A percentile compares a stretch with the other conserved stretches of the same genome.
Conservation (phyloP, 2,113 vertebrate species). For the Pica pica region DNA sequence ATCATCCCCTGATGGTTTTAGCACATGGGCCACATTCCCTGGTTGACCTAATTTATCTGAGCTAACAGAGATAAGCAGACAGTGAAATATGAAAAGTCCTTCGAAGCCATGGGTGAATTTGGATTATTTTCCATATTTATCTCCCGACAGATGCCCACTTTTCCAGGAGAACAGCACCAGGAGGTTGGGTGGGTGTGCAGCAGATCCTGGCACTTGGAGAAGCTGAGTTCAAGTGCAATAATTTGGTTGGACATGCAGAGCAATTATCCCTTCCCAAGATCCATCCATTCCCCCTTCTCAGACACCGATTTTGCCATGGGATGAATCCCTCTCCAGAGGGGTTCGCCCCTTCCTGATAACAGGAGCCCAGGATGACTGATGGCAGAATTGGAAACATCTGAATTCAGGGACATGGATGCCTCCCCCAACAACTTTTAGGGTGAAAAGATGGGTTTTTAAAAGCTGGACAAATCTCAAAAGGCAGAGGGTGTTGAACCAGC, state of each 20-base stretch:
- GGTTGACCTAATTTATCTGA: constrained; percentile 54
- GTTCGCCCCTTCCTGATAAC: not conserved
- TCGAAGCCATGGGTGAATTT: not conserved
- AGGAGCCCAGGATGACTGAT: not conserved
- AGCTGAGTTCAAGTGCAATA: not conserved
- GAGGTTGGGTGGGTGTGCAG: not conserved
- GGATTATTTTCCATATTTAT: not conserved
- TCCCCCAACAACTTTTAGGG: not conserved
- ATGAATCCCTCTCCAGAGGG: not conserved
- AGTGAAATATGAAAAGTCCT: constrained; percentile 51
- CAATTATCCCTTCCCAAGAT: not conserved
- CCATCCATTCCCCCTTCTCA: not conserved
- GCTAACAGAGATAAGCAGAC: constrained; percentile 66
- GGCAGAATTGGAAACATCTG: not conserved
- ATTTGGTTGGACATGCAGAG: not conserved
- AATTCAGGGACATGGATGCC: not conserved
- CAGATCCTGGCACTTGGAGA: not conserved
- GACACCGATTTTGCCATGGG: not conserved
- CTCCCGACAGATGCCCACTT: not conserved
- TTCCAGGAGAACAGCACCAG: not conserved
- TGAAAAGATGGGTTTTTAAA: not conserved
- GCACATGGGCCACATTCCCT: constrained; percentile 51
- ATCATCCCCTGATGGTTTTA: constrained; percentile 75
- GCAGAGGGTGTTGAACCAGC: not conserved
- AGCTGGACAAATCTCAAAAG: not conserved